Conservation (phyloP, 2,888 invertebrate genomes). For the Ptilodon capucinus region DNA sequence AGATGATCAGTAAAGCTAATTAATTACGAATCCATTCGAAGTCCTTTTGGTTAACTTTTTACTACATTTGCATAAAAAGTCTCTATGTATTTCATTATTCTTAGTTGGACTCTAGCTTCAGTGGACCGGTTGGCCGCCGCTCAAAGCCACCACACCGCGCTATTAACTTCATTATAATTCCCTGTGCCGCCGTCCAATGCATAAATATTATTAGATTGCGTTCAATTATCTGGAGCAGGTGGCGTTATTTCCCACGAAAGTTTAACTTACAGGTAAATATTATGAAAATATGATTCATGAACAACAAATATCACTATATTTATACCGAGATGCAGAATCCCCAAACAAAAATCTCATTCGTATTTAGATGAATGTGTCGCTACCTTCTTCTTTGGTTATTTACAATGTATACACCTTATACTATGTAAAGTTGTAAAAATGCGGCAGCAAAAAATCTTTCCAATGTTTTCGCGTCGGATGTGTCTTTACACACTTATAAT, state of each 20-base stretch:
- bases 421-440: background rate
- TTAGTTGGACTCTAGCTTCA: background rate
- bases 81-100: background rate
- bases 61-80: too few species aligned
- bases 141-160: conserved; percentile 1
- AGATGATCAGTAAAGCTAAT: too few species aligned
- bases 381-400: background rate
- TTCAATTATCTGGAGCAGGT: background rate
- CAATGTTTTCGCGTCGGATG: background rate
- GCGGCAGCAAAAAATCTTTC: background rate
- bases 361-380: background rate
- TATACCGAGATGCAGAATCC: background rate
- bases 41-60: too few species aligned
- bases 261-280: too few species aligned
- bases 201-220: background rate
- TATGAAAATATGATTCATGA: too few species aligned
- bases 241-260: too few species aligned
- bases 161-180: background rate
- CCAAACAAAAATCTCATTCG: background rate
- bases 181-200: background rate
- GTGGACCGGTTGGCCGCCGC: background rate
- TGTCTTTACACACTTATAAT: background rate
- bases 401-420: background rate
- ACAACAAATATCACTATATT: background rate
- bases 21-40: too few species aligned